A percentile compares a stretch with the other conserved stretches of the same genome.
phyloP scores from a whole-genome alignment of 2,888 invertebrate genomes.

The Trissolcus japonicus region DNA sequence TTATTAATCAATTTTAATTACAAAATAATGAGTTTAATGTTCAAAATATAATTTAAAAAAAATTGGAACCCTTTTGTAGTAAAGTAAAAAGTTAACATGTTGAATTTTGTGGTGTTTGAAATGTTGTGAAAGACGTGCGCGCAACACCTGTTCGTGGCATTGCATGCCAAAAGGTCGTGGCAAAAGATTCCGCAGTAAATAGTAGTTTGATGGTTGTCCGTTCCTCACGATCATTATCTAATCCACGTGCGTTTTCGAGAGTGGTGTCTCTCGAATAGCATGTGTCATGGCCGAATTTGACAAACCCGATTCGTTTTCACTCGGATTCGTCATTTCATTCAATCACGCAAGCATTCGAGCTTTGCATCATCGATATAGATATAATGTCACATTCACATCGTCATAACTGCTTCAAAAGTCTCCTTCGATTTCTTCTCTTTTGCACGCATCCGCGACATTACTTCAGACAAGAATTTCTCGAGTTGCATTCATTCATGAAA shows the following conservation, averaged over 20 bases:
- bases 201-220: slow-evolving; percentile 31
- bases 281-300: slow-evolving; percentile 37
- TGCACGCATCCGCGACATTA: not conserved
- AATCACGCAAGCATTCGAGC: not conserved
- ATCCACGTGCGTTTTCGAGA: slow-evolving; percentile 32
- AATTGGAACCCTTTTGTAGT: not conserved
- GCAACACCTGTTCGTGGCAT: slow-evolving; percentile 29
- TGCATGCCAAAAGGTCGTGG: slow-evolving; percentile 44
- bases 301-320: slow-evolving; percentile 18
- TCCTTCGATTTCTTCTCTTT: not conserved
- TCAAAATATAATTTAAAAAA: no score
- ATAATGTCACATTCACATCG: slow-evolving; percentile 15
- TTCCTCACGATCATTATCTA: slow-evolving; percentile 41
- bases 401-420: slow-evolving; percentile 16
- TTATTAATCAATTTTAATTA: no score
- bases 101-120: not conserved
- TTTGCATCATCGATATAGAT: not conserved
- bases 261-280: slow-evolving; percentile 11
- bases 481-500: no score
- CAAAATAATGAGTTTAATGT: no score
- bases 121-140: slow-evolving; percentile 8
- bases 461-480: not conserved
- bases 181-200: slow-evolving; percentile 25
- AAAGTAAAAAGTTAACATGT: not conserved
- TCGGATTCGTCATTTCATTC: slow-evolving; percentile 27